Evolutionary conservation across 2,888 invertebrate genomes (phyloP).

Genomic region (Conomelus anceps): DNA sequence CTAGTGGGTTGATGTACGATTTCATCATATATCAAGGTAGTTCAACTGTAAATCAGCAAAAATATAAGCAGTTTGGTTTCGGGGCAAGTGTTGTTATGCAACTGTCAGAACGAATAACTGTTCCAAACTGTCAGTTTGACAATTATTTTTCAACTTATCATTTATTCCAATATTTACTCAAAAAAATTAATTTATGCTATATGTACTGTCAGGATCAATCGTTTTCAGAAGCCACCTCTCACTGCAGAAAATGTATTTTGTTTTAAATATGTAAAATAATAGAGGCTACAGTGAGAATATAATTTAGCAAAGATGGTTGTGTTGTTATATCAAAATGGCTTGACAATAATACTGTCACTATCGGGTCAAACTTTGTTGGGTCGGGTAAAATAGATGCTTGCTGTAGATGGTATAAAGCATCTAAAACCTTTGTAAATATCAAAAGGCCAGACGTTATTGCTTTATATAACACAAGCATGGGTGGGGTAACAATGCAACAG

Average conservation of each 20-base stretch:
- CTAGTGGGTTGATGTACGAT: not conserved
- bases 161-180: slow-evolving; percentile 18
- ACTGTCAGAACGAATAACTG: slow-evolving; percentile 5
- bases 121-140: slow-evolving; percentile 10
- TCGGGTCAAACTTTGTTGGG: slow-evolving; percentile 24
- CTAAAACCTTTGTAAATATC: slow-evolving; percentile 17
- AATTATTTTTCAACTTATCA: slow-evolving; percentile 23
- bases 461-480: slow-evolving; percentile 26
- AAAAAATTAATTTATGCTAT: slow-evolving; percentile 8
- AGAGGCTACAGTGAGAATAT: slow-evolving; percentile 12
- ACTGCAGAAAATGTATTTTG: slow-evolving; percentile 9
- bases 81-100: not conserved
- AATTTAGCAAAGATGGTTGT: slow-evolving; percentile 15
- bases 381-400: slow-evolving; percentile 15
- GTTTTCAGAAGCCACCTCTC: slow-evolving; percentile 18
- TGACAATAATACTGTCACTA: slow-evolving; percentile 20
- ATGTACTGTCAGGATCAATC: slow-evolving; percentile 22
- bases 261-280: slow-evolving; percentile 18
- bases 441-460: slow-evolving; percentile 22
- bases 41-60: not conserved
- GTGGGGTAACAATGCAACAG: too few relatives aligned
- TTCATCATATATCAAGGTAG: slow-evolving; percentile 3
- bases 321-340: slow-evolving; percentile 26
- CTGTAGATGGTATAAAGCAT: slow-evolving; percentile 22
- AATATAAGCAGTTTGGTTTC: slow-evolving; percentile 1